Evolutionary conservation across 2,888 invertebrate genomes (phyloP), one percentile per base, ranked within the genome.

Genomic region (Himalopsyche tibetana): DNA sequence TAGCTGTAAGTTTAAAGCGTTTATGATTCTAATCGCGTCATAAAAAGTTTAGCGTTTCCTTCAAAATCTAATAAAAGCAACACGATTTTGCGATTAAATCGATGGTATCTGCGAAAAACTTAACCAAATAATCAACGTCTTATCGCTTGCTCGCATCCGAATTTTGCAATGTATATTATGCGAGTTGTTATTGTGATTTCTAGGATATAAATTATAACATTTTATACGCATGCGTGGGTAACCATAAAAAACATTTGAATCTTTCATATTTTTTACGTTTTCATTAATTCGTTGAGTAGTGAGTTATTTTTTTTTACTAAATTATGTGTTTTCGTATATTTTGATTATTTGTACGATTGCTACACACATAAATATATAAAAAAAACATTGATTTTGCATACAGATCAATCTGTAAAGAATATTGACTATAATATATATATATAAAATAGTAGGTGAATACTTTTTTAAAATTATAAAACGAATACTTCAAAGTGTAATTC

Each of bases 51-150:
- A 74, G 74, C 74, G 74, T 74, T 74, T 74, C 74, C 74, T 74
- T 36, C 74, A 74, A 74, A 74, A 74, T 74, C 74, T 36, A 74
- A 74, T 74, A 74, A 74, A 69, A 74, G 36, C 28, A 19, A 74
- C 74, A 74, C 74, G 74, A 74, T 38, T 74, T 36, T 8, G 74
- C 74, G 74, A 74, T 74, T 74, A 74, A 74, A 74, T 74, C 74
- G 38, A 38, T 74, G 28, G 74, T 36, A 74, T 74, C 74, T 74
- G 15, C 38, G 28, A 74, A 38, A 74, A 74, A 74, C 74, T 74
- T 74, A 36, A 74, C 74, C 74, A 74, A 74, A 74, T 36, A 74
- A 74, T 74, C 74, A 74, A 36, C 74, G 74, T 74, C 38, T 74
- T 74, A 74, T 74, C 74, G 74, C 38, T 38, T 6, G 74, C 36